phyloP scores from a whole-genome alignment of 2,888 invertebrate genomes.

The Tribolium freemani region DNA sequence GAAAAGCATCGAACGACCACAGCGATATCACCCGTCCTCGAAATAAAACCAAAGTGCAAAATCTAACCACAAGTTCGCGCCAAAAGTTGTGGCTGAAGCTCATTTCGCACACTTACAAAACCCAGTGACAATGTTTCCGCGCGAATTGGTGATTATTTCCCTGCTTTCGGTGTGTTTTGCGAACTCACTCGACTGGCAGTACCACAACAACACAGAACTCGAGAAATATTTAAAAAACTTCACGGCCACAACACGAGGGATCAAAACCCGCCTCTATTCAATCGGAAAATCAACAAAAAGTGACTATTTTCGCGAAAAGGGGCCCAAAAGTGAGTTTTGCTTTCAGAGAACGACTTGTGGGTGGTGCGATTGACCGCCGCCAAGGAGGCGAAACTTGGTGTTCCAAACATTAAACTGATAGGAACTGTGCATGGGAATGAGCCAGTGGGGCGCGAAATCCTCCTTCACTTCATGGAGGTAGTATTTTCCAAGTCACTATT shows the following conservation, averaged over 20 bases:
- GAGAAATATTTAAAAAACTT: slow-evolving; percentile 65
- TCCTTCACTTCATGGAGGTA: slow-evolving; percentile 72
- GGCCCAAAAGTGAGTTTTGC: slow-evolving; percentile 59
- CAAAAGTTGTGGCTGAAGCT: slow-evolving; percentile 9
- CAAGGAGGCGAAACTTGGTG: slow-evolving; percentile 60
- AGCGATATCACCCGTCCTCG: not conserved
- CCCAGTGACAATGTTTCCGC: slow-evolving; percentile 3
- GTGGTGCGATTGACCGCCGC: slow-evolving; percentile 71
- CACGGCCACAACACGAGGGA: slow-evolving; percentile 11
- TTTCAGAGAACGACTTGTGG: slow-evolving; percentile 72
- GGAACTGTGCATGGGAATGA: slow-evolving; percentile 84
- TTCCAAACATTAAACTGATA: slow-evolving; percentile 80
- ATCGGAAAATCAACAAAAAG: slow-evolving; percentile 75
- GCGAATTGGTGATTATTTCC: not conserved
- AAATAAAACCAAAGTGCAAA: not conserved
- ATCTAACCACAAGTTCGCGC: slow-evolving; percentile 6
- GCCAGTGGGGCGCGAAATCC: slow-evolving; percentile 76
- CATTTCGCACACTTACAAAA: not conserved
- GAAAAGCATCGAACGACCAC: not conserved
- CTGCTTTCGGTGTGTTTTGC: not conserved
- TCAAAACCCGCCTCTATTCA: slow-evolving; percentile 66
- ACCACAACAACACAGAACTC: slow-evolving; percentile 68
- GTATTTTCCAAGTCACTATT: too few species aligned
- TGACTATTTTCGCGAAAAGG: slow-evolving; percentile 42
- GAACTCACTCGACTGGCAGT: slow-evolving; percentile 57